Base-by-base conservation (phyloP, 2,797 vertebrate genomes). In the Clamator glandarius region DNA sequence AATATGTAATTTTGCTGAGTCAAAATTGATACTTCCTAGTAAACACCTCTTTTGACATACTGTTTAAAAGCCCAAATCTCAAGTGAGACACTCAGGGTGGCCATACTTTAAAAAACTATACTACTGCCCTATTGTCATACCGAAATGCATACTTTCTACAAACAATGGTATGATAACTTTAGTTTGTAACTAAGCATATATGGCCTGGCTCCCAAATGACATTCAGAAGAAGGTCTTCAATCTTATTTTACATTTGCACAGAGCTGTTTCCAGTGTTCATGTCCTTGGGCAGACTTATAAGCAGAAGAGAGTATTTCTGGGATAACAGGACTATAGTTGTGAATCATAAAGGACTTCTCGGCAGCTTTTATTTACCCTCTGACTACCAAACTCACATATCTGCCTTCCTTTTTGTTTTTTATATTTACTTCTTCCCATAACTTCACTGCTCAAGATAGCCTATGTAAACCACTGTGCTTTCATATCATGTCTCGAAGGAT, bases 401-500 rank as follows among this genome's bases (percentile, higher is more conserved):
- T 87, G 16, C 2, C 8, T 19, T 35, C 70, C 11, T 35, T 73
- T 42, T 54, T 46, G 5, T 15, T 70, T 8, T 35, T 9, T 8
- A n/a, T 24, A 21, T 59, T 77, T 52, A 58, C 8, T 77, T 55
- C 9, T 59, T 42, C 8, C 4, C 6, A 5, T 69, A 66, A 42
- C 69, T 69, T 80, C 33, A n/a, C 14, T 57, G 16, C 18, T 85
- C 5, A 66, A 42, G 12, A 12, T 13, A 64, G 39, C 21, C 26
- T 48, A 1, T 39, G 26, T 33, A 59, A 42, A 39, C 8, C 8
- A 42, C 2, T 23, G 5, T 42, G 24, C 5, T 50, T 91, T n/a
- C 0, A 0, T 44, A 61, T 68, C 8, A 6, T 44, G 12, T 39
- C 46, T 83, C 25, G 79, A 69, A 62, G 3, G 6, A 61, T 58